Evolutionary conservation across 2,797 vertebrate genomes (phyloP), one percentile per base, ranked within the genome.

Genomic region (Eremophila alpestris): DNA sequence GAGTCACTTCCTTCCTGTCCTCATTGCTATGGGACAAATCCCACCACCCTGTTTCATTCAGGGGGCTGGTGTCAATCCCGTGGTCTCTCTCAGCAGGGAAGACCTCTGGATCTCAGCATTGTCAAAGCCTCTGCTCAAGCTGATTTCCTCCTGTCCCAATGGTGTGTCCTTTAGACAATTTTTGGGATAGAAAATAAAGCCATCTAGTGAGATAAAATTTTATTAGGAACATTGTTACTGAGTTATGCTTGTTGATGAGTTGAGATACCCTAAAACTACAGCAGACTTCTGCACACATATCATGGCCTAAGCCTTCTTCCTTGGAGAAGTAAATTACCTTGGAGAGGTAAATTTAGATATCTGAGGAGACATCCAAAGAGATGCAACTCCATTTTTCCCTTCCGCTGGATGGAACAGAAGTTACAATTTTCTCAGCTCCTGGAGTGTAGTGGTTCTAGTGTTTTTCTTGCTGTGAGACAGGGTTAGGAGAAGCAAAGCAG

Each of bases 81-180:
- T 14, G 22, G 16, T 51, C 43, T 41, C 21, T 68, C 6, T 56
- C 43, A 69, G 45, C 27, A 24, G 59, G n/a, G 22, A 73, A 71
- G 16, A 38, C 36, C 21, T 49, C 30, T 56, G 79, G 18, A 45
- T 79, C 40, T 65, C 27, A 48, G 30, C 30, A 10, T 0, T 83
- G 45, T 32, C 41, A 45, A 76, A 83, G 21, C 36, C 23, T 75
- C 40, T 51, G 41, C 16, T 62, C 18, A 17, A 21, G 10, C 41
- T 60, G 3, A 24, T 65, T 77, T 55, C 16, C 16, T 59, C 14
- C 27, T 2, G 0, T 52, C 34, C 30, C 11, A 5, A 1, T 7
- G 12, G 3, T 55, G 45, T 17, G 52, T 41, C 18, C 18, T 64
- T 41, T 41, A 78, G 71, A 77, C 4, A 6, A 5, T 8, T 69